Base-by-base conservation (phyloP, 2,888 invertebrate genomes). In the Drosophila borealis region DNA sequence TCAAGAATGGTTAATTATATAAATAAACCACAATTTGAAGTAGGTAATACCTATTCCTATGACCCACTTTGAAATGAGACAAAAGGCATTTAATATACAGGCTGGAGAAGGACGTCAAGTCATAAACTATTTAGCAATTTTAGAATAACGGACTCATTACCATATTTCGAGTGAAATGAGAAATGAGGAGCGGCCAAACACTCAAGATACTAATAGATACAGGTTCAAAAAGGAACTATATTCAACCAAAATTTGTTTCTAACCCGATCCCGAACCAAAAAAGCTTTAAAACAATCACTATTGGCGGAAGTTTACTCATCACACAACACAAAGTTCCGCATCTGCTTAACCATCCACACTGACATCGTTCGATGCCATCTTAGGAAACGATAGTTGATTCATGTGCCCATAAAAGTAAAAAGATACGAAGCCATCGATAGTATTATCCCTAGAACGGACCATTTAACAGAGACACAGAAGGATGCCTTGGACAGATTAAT, bases 321-420 rank as follows among this genome's bases (percentile, higher is more conserved):
- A 42, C 29, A 17, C 41, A 53, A 33, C 42, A 39, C 29, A 57
- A 46, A 39, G 25, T 10, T 17, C n/a, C 37, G 10, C 19, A 46
- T 13, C 25, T 56, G 4, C 46, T 46, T 25, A 46, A 41, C 9
- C 17, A 41, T 9, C 17, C 9, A 41, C 41, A 34, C 34, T 34
- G 13, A 10, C 11, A 34, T 11, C 11, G 34, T 8, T 41, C 17
- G 3, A 41, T 14, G 41, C 14, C 14, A 17, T 10, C 11, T 34
- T 34, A 34, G 34, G 25, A 11, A 51, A 29, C 25, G 39, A 41
- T 25, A 51, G 51, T 25, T 11, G 29, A 14, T 42, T 8, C 1
- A 42, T 13, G 29, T 42, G 13, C 41, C 53, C n/a, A 54, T 54
- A 2, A 54, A 42, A 34, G 33, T 34, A 42, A 54, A 44, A 6